Conservation (phyloP, 2,113 vertebrate species). For the Cinclus mexicanus region DNA sequence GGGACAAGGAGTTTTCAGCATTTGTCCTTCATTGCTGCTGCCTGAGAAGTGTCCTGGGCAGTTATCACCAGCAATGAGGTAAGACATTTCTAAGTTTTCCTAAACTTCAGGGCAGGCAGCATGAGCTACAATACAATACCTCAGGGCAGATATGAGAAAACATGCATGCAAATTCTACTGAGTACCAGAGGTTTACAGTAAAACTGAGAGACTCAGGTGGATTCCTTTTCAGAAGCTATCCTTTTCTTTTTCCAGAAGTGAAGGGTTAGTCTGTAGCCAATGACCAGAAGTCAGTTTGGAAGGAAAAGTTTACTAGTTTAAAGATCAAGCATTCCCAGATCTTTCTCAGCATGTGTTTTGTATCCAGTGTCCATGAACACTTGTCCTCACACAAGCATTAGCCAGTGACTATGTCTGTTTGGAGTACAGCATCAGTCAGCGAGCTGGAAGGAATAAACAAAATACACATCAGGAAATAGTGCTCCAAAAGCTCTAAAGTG, state of each 20-base stretch:
- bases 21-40: background rate
- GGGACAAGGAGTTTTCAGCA: slow-evolving; percentile 35
- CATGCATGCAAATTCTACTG: slow-evolving; percentile 31
- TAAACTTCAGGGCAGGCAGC: slow-evolving; percentile 1
- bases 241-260: slow-evolving; percentile 60
- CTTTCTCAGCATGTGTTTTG: slow-evolving; percentile 67
- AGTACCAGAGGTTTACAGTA: slow-evolving; percentile 43
- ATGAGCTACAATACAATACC: slow-evolving; percentile 25
- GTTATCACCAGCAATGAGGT: background rate
- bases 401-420: slow-evolving; percentile 69
- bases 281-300: slow-evolving; percentile 56
- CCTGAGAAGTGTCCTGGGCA: background rate
- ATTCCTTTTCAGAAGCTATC: slow-evolving; percentile 64
- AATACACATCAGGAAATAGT: slow-evolving; percentile 66
- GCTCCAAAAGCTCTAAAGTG: slow-evolving; percentile 45
- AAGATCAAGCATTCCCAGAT: slow-evolving; percentile 65
- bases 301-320: slow-evolving; percentile 59
- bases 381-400: slow-evolving; percentile 69
- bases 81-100: background rate
- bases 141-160: slow-evolving; percentile 26
- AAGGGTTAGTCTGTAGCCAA: slow-evolving; percentile 57
- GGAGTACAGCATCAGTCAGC: slow-evolving; percentile 68
- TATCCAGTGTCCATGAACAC: slow-evolving; percentile 70
- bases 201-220: slow-evolving; percentile 5
- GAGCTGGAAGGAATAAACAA: slow-evolving; percentile 70